Base-by-base conservation (phyloP, 1,140 invertebrate genomes). In the Chrysoperla carnea region DNA sequence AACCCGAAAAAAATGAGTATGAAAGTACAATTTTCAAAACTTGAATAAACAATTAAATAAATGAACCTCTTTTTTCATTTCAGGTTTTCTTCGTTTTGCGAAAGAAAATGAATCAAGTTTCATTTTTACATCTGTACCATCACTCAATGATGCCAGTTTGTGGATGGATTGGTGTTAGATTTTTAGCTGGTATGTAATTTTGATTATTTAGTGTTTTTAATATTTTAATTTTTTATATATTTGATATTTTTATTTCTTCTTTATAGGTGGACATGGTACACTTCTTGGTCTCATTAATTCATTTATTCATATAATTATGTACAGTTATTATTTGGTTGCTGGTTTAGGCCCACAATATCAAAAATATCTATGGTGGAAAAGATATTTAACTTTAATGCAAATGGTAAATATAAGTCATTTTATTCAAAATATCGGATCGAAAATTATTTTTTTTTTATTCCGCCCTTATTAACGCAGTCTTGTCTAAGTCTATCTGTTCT, bases 331-430 rank as follows among this genome's bases (percentile, higher is more conserved):
- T 53, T 67, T 86, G 52, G 62, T 90, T 1, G 70, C 86, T 0
- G 81, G 84, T 0, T 62, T 89, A 46, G 85, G 86, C 17, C 85
- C 86, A 1, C 62, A 73, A 15, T 75, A 85, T 56, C 81, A 86
- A 56, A 84, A 84, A 53, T 86, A 84, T 57, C 63, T 92, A 4
- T 92, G 87, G 86, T 93, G 88, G 86, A 93, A 93, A 61, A 86
- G 77, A 54, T 81, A 93, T 54, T 70, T 93, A 8, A 93, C 89
- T 1, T 72, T 67, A 14, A 63, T 90, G 47, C 89, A 93, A 65
- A 68, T 91, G 61, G 75, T 88, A 56, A 69, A 67, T 66, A 43
- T 41, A 12, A 8, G 40, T 23, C 33, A 12, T 38, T 28, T 29
- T 15, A 31, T 31, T 31, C n/a, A n/a, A n/a, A n/a, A n/a, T n/a